Evolutionary conservation across 1,140 invertebrate species (phyloP), one percentile per base, ranked within the genome.

Genomic region (fruit fly (Drosophila melanogaster)): DNA sequence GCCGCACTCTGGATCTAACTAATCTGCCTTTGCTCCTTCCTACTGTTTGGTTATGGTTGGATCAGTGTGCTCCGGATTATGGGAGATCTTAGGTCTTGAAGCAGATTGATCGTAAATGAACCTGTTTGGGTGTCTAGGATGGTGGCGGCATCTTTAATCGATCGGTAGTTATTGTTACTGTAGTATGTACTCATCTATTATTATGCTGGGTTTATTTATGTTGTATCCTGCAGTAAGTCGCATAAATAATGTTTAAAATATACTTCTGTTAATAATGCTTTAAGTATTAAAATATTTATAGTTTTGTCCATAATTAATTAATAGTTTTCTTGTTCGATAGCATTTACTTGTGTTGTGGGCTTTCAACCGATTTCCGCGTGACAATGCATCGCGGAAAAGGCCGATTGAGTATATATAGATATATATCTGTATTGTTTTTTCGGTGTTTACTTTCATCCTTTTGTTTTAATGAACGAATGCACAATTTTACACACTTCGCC

Each of bases 401-500:
- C 74, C 62, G 81, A 79, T 89, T 87, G 84, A 89, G 54, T 80
- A 70, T 79, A 79, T 79, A 60, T 72, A 71, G 57, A 81, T 60
- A 86, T 77, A 85, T 86, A 81, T 78, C 71, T 87, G 75, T 86
- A 87, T 80, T 83, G 76, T 89, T 86, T 86, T 79, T 85, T 85
- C 84, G 84, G 84, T 89, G 84, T 89, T 89, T 89, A 89, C 84
- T 89, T 89, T 89, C 84, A 89, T 89, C 84, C 84, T 89, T 87
- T 84, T 87, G 79, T 89, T 86, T 87, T 84, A 69, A 84, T 90
- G 84, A 90, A 89, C 84, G 84, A 89, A 89, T 89, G 84, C 85
- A 89, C 79, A 84, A 65, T 89, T 89, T 90, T 89, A 90, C 84
- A 89, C 77, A 84, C 81, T 89, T 89, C 84, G 84, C 62, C 84